phyloP scores from a whole-genome alignment of 2,113 vertebrate genomes.

The Macquaria australasica region DNA sequence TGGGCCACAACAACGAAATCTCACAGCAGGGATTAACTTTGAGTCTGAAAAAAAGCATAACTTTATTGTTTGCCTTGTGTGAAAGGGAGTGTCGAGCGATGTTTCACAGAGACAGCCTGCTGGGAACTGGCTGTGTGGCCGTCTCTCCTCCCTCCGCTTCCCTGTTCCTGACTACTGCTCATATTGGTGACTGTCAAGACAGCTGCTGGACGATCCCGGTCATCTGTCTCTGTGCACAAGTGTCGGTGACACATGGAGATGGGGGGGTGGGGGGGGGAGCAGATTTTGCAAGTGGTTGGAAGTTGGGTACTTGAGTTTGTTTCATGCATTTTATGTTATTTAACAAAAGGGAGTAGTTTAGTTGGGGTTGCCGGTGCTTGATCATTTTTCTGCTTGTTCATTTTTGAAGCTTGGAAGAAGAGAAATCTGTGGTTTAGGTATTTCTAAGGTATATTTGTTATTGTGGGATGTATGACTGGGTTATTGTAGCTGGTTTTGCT shows the following conservation, averaged over 20 bases:
- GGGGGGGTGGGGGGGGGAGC: neutral
- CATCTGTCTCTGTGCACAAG: conserved; percentile 54
- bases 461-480: neutral
- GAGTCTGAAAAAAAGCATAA: conserved; percentile 42
- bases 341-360: neutral
- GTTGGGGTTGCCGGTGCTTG: neutral
- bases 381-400: neutral
- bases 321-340: neutral
- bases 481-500: neutral
- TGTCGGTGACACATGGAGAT: conserved; percentile 62
- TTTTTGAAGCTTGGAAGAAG: neutral
- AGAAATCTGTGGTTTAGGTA: neutral
- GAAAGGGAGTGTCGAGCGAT: neutral
- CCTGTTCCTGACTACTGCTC: conserved; percentile 30
- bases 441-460: neutral
- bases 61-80: conserved; percentile 48
- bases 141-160: neutral
- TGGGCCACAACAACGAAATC: conserved; percentile 36
- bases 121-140: neutral
- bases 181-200: conserved; percentile 17
- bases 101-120: neutral
- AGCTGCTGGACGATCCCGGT: conserved; percentile 53
- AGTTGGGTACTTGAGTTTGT: neutral
- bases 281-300: neutral
- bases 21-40: conserved; percentile 41